phyloP scores from a whole-genome alignment of 2,113 vertebrate species.

The Bambusicola thoracicus region DNA sequence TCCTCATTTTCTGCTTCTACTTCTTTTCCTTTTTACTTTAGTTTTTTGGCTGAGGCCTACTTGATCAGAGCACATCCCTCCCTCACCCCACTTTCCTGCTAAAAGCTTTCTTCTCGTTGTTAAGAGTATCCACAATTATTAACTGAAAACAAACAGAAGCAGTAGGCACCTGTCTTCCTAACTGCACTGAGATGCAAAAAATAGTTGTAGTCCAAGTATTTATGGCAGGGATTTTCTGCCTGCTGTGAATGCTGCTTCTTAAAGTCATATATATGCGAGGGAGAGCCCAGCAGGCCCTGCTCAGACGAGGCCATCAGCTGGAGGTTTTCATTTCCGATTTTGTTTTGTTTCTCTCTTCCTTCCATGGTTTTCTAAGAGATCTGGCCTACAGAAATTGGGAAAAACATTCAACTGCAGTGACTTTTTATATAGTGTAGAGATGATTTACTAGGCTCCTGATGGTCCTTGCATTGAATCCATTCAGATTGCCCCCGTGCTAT shows the following conservation, averaged over 20 bases:
- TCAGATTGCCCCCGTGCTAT: neutral
- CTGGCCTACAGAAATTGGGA: neutral
- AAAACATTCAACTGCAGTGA: neutral
- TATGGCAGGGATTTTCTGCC: neutral
- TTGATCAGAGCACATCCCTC: neutral
- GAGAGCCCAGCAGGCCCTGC: neutral
- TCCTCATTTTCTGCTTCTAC: neutral
- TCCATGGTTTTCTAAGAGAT: neutral
- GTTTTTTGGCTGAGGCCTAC: neutral
- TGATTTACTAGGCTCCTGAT: neutral
- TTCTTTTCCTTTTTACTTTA: neutral
- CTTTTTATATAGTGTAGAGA: neutral
- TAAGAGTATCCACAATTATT: conserved; percentile 12
- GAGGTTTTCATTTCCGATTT: neutral
- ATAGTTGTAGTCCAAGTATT: neutral
- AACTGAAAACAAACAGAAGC: conserved; percentile 4
- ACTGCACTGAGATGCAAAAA: neutral
- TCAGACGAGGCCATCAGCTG: neutral
- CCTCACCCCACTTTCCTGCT: neutral
- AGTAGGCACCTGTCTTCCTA: neutral
- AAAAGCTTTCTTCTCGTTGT: conserved; percentile 13
- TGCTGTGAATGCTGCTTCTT: neutral
- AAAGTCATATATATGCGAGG: neutral
- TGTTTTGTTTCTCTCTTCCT: neutral
- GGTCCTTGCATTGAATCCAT: neutral